Conservation (phyloP, 2,113 vertebrate species). For the human (Homo sapiens) region DNA sequence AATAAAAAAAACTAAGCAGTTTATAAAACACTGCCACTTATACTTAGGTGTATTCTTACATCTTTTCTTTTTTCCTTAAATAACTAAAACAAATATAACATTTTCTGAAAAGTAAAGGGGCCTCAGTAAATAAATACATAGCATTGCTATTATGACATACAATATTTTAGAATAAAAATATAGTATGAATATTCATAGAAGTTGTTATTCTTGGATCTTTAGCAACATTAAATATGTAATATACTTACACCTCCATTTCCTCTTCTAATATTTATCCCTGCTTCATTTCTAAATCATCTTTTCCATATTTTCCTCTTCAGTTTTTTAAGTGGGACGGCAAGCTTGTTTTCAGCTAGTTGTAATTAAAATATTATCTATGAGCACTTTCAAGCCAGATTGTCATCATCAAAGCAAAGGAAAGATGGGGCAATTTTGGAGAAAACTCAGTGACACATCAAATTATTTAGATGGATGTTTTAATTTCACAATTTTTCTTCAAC, state of each 20-base stretch:
- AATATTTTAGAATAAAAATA: not conserved
- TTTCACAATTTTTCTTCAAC: slow-evolving; percentile 9
- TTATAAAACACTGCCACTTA: not conserved
- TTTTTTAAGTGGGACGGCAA: not conserved
- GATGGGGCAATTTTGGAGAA: not conserved
- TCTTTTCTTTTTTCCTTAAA: not conserved
- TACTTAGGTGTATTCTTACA: not conserved
- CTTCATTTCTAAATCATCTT: slow-evolving; percentile 38
- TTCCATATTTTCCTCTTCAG: slow-evolving; percentile 28
- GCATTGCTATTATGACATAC: not conserved
- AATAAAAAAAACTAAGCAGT: not conserved
- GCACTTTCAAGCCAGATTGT: not conserved
- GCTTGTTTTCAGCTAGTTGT: slow-evolving; percentile 46
- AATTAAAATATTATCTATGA: slow-evolving; percentile 61
- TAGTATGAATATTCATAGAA: slow-evolving; percentile 9
- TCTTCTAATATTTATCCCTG: not conserved
- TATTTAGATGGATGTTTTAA: slow-evolving; percentile 34
- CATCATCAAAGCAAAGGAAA: slow-evolving; percentile 30
- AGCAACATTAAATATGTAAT: not conserved
- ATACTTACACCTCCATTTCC: slow-evolving; percentile 9
- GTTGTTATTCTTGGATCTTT: not conserved
- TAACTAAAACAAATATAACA: not conserved
- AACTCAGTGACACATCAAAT: slow-evolving; percentile 28
- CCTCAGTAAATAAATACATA: not conserved
- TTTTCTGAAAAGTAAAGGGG: not conserved